Conservation (phyloP, 2,797 vertebrate genomes). For the Lepilemur septentrionalis region DNA sequence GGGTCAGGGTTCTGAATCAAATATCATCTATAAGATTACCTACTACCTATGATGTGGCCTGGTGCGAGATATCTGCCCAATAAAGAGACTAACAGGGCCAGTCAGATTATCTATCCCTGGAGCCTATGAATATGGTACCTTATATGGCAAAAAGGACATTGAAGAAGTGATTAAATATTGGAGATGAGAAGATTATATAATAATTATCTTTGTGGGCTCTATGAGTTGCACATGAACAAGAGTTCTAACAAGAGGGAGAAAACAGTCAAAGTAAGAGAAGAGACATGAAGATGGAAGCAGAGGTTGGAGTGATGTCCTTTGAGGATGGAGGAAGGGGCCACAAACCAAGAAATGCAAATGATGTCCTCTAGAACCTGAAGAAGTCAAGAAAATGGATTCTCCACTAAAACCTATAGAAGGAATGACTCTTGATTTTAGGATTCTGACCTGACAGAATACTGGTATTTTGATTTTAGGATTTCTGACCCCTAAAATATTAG, state of each 20-base stretch:
- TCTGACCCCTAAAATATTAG: neutral
- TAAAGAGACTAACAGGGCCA: neutral
- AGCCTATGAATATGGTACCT: neutral
- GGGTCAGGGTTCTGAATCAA: neutral
- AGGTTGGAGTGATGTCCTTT: neutral
- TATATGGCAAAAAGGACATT: neutral
- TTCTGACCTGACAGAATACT: neutral
- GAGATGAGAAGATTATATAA: neutral
- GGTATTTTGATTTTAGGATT: neutral
- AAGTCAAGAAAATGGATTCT: neutral
- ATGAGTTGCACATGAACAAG: neutral
- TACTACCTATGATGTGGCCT: neutral
- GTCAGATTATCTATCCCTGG: neutral
- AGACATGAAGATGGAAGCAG: neutral
- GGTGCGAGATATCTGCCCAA: neutral
- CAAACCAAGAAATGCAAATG: accelerated
- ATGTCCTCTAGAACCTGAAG: neutral
- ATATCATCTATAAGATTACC: neutral
- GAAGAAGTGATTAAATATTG: neutral
- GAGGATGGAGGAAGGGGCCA: neutral
- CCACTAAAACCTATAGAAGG: neutral
- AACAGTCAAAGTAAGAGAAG: neutral
- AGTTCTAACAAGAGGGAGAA: neutral
- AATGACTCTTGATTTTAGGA: neutral
- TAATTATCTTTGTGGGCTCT: neutral